Evolutionary conservation across 2,888 invertebrate species (phyloP).

Genomic region (Yponomeuta evonymella): DNA sequence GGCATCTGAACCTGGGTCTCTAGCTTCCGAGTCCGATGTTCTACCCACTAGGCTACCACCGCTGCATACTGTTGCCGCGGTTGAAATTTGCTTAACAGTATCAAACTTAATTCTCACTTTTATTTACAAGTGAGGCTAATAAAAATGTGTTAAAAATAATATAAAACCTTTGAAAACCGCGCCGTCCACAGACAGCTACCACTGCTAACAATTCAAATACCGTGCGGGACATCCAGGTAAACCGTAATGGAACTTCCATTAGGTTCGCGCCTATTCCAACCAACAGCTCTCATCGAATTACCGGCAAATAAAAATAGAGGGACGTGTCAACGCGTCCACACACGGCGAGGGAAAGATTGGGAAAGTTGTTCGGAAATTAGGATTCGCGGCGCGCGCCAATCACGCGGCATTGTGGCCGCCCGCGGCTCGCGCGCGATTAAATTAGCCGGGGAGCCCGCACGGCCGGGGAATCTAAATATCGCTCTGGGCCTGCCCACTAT

Average conservation of each 20-base stretch:
- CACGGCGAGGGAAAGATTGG: slow-evolving; percentile 11
- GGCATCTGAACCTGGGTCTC: too few species aligned
- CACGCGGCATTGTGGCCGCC: slow-evolving; percentile 55
- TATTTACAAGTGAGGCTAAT: too few species aligned
- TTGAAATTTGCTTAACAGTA: too few species aligned
- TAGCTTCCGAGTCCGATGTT: too few species aligned
- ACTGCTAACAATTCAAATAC: too few species aligned
- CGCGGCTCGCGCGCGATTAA: slow-evolving; percentile 31
- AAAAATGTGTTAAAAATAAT: too few species aligned
- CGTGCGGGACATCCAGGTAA: not conserved
- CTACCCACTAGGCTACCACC: too few species aligned
- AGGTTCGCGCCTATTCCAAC: not conserved
- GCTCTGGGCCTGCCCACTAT: not conserved
- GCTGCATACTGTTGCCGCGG: too few species aligned
- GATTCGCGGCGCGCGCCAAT: slow-evolving; percentile 50
- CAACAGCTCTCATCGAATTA: slow-evolving; percentile 1
- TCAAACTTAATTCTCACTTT: too few species aligned
- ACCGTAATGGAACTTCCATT: not conserved
- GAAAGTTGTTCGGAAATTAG: slow-evolving; percentile 32
- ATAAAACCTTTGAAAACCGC: too few species aligned
- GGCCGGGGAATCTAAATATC: slow-evolving; percentile 22
- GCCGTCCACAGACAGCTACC: too few species aligned
- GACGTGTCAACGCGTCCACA: not conserved
- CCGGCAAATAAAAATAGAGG: not conserved
- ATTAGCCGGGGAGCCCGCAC: slow-evolving; percentile 36